These are phyloP conservation scores for Yponomeuta cagnagella DNA, from an alignment of 2,888 invertebrate species.

Conservation along the genomic window DNA sequence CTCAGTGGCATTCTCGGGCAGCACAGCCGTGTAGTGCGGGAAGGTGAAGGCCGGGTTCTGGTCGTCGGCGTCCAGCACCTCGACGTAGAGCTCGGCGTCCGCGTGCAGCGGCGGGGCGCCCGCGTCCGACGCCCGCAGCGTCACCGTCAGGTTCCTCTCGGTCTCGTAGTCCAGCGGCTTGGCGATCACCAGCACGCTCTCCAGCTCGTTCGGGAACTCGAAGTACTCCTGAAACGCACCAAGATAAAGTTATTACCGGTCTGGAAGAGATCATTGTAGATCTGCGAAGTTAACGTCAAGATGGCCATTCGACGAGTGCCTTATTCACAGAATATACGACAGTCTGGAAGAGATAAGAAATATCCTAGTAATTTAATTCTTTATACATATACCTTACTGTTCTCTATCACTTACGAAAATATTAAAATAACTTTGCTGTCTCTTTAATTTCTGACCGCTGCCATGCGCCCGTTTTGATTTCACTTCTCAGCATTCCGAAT, in stretches of 20 bases:
- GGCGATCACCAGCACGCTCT: constrained; percentile 86
- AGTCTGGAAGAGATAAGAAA: no score
- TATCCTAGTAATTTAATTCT: no score
- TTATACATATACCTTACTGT: no score
- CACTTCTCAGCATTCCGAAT: no score
- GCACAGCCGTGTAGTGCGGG: constrained; percentile 82
- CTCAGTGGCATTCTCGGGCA: constrained; percentile 78
- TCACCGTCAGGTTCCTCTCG: constrained; percentile 84
- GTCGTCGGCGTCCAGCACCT: constrained; percentile 91
- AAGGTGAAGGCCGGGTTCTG: constrained; percentile 90
- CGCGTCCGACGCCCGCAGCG: constrained; percentile 85
- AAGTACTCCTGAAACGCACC: constrained; percentile 79
- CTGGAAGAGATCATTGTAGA: neutral
- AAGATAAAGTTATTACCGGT: neutral
- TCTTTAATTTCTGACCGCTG: no score
- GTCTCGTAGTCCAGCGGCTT: constrained; percentile 90
- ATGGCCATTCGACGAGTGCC: no score
- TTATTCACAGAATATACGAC: no score
- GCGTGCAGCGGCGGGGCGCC: constrained; percentile 86
- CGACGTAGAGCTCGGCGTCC: constrained; percentile 84
- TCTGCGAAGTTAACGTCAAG: no score
- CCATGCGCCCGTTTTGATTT: no score
- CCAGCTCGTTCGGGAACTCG: constrained; percentile 89
- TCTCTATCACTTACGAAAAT: no score
- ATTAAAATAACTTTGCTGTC: no score